Percentiles rank a stretch among this genome's conserved stretches.
Conservation (phyloP, 2,797 vertebrate genomes). For the Natrix natrix region DNA sequence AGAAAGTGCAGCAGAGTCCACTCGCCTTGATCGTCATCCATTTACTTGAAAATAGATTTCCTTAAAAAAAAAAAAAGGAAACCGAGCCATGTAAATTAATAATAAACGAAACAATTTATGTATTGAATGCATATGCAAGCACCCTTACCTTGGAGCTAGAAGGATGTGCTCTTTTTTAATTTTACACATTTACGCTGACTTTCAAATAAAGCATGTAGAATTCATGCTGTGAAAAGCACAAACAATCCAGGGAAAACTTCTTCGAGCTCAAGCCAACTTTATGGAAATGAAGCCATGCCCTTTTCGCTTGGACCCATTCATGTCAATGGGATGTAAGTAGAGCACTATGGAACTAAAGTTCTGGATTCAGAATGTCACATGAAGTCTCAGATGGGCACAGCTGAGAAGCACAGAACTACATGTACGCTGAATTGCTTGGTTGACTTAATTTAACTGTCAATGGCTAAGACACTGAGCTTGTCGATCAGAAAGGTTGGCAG, state of each 20-base stretch:
- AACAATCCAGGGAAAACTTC: background rate
- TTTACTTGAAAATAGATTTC: background rate
- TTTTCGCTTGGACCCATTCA: background rate
- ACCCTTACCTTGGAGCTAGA: background rate
- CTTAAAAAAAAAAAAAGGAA: background rate
- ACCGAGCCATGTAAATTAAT: background rate
- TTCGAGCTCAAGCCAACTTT: background rate
- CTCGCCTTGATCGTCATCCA: background rate
- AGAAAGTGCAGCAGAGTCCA: background rate
- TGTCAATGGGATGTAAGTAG: background rate
- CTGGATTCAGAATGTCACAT: background rate
- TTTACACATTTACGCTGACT: background rate
- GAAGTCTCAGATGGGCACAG: background rate
- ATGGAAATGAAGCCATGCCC: background rate
- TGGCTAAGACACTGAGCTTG: too few relatives aligned
- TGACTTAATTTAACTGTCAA: background rate
- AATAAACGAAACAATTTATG: background rate
- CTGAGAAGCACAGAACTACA: background rate
- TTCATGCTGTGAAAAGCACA: background rate
- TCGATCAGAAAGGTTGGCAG: too few relatives aligned
- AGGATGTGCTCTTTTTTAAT: background rate
- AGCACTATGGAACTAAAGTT: too few relatives aligned
- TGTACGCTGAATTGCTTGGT: background rate
- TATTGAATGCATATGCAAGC: background rate
- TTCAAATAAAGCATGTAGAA: background rate